phyloP scores from a whole-genome alignment of 2,797 vertebrate genomes.

The Megaceryle alcyon region DNA sequence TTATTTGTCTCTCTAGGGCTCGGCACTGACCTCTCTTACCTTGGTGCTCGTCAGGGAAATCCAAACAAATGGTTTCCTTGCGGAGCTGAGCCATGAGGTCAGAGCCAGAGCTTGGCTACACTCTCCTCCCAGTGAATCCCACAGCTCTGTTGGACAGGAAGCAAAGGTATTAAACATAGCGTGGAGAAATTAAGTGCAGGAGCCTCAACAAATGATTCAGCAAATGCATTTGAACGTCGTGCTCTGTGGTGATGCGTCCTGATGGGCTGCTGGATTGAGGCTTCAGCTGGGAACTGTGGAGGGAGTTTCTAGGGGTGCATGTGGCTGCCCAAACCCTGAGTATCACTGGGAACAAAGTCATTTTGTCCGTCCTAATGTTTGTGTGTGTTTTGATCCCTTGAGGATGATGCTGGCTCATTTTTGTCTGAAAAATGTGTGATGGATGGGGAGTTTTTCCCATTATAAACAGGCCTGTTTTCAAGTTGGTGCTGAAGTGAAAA shows the following conservation, averaged over 20 bases:
- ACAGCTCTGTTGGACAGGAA: not conserved
- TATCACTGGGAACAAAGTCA: not conserved
- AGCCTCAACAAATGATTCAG: conserved; percentile 4
- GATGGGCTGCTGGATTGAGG: not conserved
- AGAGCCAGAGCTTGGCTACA: not conserved
- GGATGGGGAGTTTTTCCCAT: not conserved
- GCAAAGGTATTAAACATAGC: not conserved
- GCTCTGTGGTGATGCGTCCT: not conserved
- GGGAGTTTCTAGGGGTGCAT: not conserved
- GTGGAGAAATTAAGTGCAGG: not conserved
- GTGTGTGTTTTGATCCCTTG: not conserved
- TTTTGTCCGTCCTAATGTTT: accelerated
- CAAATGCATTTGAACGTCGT: not conserved
- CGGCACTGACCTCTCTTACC: not conserved
- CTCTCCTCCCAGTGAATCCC: not conserved
- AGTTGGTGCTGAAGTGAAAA: not conserved
- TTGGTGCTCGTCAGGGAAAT: not conserved
- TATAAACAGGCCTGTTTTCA: not conserved
- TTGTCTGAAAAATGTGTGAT: not conserved
- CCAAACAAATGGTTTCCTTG: not conserved
- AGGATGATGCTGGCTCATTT: not conserved
- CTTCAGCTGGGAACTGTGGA: not conserved
- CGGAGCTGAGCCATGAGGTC: not conserved
- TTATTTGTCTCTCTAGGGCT: not conserved
- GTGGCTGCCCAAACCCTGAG: not conserved